A percentile compares a stretch with the other conserved stretches of the same genome.
phyloP scores from a whole-genome alignment of 2,113 vertebrate species.

The Varanus salvator region DNA sequence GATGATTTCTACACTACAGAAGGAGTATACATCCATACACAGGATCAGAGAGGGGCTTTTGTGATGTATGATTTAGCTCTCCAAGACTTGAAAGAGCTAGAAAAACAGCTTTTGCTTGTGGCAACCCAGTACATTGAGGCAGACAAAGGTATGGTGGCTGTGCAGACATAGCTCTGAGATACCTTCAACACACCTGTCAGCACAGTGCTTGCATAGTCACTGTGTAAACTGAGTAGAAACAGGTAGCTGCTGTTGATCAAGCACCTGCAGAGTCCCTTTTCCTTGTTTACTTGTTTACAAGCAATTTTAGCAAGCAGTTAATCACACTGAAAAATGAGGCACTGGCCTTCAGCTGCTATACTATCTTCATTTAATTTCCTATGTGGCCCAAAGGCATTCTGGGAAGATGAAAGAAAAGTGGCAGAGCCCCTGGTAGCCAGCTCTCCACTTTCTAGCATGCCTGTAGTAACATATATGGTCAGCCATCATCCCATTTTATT shows the following conservation, averaged over 20 bases:
- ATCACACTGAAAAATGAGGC: not conserved
- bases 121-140: conserved; percentile 76
- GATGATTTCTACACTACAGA: conserved; percentile 75
- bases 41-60: conserved; percentile 74
- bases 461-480: too few species aligned
- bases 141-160: conserved; percentile 60
- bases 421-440: not conserved
- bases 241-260: too few species aligned
- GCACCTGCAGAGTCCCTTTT: too few species aligned
- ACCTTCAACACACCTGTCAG: not conserved
- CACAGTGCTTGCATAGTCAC: not conserved
- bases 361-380: not conserved
- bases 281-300: too few species aligned
- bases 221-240: too few species aligned
- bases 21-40: conserved; percentile 70
- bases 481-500: too few species aligned
- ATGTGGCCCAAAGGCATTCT: not conserved
- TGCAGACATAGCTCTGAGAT: not conserved
- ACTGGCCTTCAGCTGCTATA: not conserved
- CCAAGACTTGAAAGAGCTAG: conserved; percentile 75
- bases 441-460: not conserved
- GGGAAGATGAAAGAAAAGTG: not conserved
- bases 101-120: conserved; percentile 76
- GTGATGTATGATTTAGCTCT: conserved; percentile 76
- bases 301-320: too few species aligned